These are phyloP conservation scores for Sinocyclocheilus maitianheensis DNA, from an alignment of 2,113 vertebrate genomes.

Conservation along the genomic window DNA sequence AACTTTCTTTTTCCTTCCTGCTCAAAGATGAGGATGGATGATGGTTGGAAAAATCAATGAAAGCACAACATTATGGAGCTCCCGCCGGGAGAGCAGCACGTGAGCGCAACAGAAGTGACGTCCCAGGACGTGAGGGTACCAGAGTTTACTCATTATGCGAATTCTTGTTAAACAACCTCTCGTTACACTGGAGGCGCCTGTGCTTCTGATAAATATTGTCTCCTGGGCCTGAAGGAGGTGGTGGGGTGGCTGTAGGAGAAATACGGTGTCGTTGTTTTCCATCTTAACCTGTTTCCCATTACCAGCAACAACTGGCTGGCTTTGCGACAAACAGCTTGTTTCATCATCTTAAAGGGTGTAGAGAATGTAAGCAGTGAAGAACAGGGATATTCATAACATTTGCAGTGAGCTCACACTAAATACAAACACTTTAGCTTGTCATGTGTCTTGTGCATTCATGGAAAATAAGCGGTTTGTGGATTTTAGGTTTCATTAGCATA, in stretches of 20 bases:
- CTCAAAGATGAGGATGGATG: background rate
- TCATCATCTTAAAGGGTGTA: background rate
- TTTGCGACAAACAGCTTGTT: background rate
- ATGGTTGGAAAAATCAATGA: background rate
- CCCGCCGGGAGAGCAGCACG: background rate
- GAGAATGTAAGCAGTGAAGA: background rate
- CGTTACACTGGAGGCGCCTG: conserved; percentile 31
- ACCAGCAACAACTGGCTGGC: conserved; percentile 10
- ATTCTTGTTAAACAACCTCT: conserved; percentile 30
- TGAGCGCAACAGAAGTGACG: background rate
- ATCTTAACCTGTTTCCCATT: conserved; percentile 36
- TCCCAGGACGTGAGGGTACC: background rate
- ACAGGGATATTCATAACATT: conserved; percentile 10
- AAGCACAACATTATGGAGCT: background rate
- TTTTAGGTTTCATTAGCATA: conserved; percentile 15
- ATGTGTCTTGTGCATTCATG: conserved; percentile 1
- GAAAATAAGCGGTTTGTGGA: conserved; percentile 6
- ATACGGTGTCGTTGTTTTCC: conserved; percentile 19
- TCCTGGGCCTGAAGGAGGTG: conserved; percentile 17
- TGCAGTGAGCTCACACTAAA: conserved; percentile 20
- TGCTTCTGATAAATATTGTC: conserved; percentile 24
- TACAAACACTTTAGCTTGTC: background rate
- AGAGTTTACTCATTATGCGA: conserved; percentile 5
- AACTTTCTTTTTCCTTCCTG: background rate
- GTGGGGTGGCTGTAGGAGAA: background rate